Conservation (phyloP, 1,140 invertebrate genomes). For the Caenorhabditis brenneri region DNA sequence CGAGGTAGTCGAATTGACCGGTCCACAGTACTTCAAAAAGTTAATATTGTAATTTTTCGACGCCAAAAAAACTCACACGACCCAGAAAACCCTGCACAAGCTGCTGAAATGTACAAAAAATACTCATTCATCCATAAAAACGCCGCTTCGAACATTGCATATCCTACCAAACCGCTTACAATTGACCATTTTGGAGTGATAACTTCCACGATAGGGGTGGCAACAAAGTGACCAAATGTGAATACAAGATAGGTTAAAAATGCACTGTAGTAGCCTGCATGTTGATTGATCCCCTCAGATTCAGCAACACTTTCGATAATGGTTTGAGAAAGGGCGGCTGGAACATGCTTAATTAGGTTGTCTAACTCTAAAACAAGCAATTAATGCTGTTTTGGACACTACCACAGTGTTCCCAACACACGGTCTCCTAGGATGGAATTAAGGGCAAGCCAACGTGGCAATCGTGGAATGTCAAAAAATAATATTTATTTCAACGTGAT, state of each 20-base stretch:
- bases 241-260: constrained; percentile 10
- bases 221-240: constrained; percentile 18
- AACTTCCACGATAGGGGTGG: constrained; percentile 6
- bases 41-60: too few relatives aligned
- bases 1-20: constrained; percentile 5
- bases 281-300: neutral
- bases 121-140: constrained; percentile 36
- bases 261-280: constrained; percentile 18
- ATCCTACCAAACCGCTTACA: neutral
- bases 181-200: constrained; percentile 28
- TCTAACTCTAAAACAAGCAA: too few relatives aligned
- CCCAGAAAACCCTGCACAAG: constrained; percentile 17
- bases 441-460: too few relatives aligned
- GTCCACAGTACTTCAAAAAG: constrained; percentile 6
- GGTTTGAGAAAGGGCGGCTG: neutral
- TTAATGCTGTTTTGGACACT: too few relatives aligned
- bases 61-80: neutral
- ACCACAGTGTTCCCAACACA: too few relatives aligned
- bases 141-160: constrained; percentile 19
- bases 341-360: too few relatives aligned
- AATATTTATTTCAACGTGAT: too few relatives aligned
- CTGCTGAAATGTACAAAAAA: neutral
- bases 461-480: too few relatives aligned
- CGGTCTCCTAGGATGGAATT: too few relatives aligned
- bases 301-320: constrained; percentile 23